phyloP scores from a whole-genome alignment of 2,113 vertebrate genomes.

The Ondatra zibethicus region DNA sequence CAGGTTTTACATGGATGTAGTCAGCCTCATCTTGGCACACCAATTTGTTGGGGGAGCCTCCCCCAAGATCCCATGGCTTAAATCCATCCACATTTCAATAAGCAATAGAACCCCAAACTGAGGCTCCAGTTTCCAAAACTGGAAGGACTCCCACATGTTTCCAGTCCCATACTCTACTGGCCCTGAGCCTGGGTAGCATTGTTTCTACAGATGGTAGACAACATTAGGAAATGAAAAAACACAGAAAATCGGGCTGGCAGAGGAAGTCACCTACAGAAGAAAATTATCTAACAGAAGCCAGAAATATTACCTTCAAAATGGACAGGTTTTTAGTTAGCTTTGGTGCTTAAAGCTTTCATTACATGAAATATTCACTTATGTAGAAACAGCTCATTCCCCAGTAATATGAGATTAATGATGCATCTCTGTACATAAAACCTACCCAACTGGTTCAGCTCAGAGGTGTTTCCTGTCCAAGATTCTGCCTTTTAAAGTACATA shows the following conservation, averaged over 20 bases:
- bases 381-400: slow-evolving; percentile 77
- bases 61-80: background rate
- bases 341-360: slow-evolving; percentile 71
- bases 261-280: slow-evolving; percentile 51
- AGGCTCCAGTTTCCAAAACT: background rate
- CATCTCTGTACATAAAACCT: slow-evolving; percentile 72
- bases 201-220: slow-evolving; percentile 8
- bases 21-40: too few relatives aligned
- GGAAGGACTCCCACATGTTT: background rate
- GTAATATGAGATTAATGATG: slow-evolving; percentile 79
- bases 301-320: slow-evolving; percentile 65
- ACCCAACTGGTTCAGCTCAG: slow-evolving; percentile 71
- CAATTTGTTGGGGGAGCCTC: too few relatives aligned
- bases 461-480: slow-evolving; percentile 54
- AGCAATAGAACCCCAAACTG: slow-evolving; percentile 3
- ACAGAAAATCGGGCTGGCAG: slow-evolving; percentile 13
- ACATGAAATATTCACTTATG: slow-evolving; percentile 77
- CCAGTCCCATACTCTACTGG: background rate
- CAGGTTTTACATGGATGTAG: too few relatives aligned
- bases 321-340: slow-evolving; percentile 69
- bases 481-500: slow-evolving; percentile 67
- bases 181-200: background rate
- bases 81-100: slow-evolving; percentile 25
- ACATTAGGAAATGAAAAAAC: background rate
- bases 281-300: slow-evolving; percentile 37